Conservation (phyloP, 2,888 invertebrate genomes). For the Allophyes oxyacanthae region DNA sequence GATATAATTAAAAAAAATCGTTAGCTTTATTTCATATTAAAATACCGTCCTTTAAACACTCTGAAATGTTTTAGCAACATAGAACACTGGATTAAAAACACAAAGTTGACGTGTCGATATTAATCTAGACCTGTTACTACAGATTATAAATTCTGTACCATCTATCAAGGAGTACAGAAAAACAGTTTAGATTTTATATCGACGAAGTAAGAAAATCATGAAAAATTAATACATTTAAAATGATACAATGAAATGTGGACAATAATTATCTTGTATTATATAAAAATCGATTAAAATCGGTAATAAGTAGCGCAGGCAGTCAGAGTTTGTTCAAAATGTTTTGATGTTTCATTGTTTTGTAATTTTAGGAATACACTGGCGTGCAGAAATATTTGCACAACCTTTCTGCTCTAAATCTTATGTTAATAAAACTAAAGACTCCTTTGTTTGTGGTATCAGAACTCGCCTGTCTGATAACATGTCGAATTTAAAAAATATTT, state of each 20-base stretch:
- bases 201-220: conserved; percentile 44
- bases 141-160: conserved; percentile 27
- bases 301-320: conserved; percentile 9
- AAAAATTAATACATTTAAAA: conserved; percentile 57
- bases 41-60: no score
- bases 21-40: no score
- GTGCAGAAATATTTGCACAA: conserved; percentile 14
- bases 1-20: no score
- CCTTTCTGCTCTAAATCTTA: no score
- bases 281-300: conserved; percentile 11
- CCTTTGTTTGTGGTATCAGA: no score
- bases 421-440: no score
- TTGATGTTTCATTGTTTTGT: conserved; percentile 60
- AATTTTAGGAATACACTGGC: conserved; percentile 44
- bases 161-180: conserved; percentile 5
- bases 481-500: no score
- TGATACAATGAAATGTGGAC: conserved; percentile 36
- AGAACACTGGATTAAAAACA: conserved; percentile 50
- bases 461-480: no score
- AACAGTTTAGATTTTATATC: conserved; percentile 45
- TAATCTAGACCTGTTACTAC: conserved; percentile 37
- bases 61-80: neutral
- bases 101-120: conserved; percentile 53
- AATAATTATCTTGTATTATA: conserved; percentile 41
- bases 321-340: conserved; percentile 44